Base-by-base conservation (phyloP, 2,797 vertebrate species). In the Protosalanx chinensis region DNA sequence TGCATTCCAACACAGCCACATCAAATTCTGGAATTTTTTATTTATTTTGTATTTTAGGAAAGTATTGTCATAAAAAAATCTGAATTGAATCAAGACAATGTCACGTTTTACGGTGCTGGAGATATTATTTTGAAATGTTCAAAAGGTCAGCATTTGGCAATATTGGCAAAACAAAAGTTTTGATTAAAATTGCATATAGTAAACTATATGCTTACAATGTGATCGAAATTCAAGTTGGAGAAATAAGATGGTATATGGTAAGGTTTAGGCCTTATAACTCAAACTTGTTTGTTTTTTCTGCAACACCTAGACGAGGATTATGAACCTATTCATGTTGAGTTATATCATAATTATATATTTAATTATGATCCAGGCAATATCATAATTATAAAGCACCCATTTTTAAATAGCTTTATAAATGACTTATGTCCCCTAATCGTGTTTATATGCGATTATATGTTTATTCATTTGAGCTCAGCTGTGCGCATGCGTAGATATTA, bases 1-100 rank as follows among this genome's bases (percentile, higher is more conserved):
- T 72, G 77, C 83, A 92, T 92, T 91, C 87, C 90, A 88, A 72
- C 82, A 88, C 88, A 86, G 70, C 29, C 83, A 71, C 71, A 66
- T 65, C 66, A 41, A 62, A 61, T 67, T 56, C 62, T 67, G 63
- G 63, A 16, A 58, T 18, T 8, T 58, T 12, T 2, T 53, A n/a
- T 58, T 37, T 68, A 5, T 4, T 18, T 29, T 68, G 10, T 35
- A 57, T 30, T 10, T 51, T 20, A 57, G 33, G 30, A 57, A 68
- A 35, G 23, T 29, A 30, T 13, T 29, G 30, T 29, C 13, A 29
- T 61, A 12, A 61, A 20, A 23, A 29, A 10, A 4, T 4, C 13
- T 61, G 27, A 16, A 16, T 1, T 56, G n/a, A n/a, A 16, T 16
- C 18, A 16, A n/a, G 15, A n/a, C 18, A 16, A 16, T 56, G 51